These are phyloP conservation scores for Siniperca obscura DNA, from an alignment of 2,797 vertebrate genomes.

Conservation along the genomic window DNA sequence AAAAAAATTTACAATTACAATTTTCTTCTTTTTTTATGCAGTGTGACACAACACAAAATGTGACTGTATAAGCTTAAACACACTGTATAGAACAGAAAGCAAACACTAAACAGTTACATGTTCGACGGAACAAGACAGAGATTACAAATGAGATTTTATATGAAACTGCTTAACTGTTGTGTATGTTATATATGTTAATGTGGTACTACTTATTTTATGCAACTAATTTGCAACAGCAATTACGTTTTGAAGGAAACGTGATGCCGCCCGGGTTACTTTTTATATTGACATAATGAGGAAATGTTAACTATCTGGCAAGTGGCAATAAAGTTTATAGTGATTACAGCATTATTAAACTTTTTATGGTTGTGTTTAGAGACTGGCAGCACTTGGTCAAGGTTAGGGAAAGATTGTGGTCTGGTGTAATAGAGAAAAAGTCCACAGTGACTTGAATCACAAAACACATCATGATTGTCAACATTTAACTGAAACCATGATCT, in stretches of 20 bases:
- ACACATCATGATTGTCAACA: background rate
- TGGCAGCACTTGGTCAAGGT: background rate
- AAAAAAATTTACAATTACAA: no score
- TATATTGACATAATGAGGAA: background rate
- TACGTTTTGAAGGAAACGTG: background rate
- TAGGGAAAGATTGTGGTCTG: background rate
- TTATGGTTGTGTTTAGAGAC: background rate
- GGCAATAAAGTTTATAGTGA: no score
- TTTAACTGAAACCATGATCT: background rate
- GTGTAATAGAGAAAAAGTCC: background rate
- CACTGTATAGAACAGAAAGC: no score
- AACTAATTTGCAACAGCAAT: background rate
- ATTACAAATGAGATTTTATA: background rate
- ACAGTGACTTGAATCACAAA: background rate
- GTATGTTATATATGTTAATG: background rate
- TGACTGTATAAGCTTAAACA: background rate
- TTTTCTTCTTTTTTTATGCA: background rate
- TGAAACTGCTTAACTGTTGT: background rate
- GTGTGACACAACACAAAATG: background rate
- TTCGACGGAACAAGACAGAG: background rate
- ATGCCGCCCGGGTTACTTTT: background rate
- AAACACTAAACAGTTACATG: background rate
- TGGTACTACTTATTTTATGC: background rate
- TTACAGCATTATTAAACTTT: no score
- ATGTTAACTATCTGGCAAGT: background rate